phyloP scores from a whole-genome alignment of 2,888 invertebrate species.

The Molorchus minor region DNA sequence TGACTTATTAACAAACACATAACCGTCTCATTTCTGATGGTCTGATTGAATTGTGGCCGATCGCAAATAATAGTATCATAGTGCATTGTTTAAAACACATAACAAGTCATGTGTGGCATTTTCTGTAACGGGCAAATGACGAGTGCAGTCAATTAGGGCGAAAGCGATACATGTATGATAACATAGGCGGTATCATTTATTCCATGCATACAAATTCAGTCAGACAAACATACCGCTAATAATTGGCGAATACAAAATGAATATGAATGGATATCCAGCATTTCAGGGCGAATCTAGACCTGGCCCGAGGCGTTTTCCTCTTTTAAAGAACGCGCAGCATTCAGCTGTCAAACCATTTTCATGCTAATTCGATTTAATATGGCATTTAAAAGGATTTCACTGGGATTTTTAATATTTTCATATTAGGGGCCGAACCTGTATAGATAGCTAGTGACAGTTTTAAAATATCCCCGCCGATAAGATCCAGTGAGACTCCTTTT shows the following conservation, averaged over 20 bases:
- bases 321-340: conserved; percentile 54
- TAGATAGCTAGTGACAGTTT: conserved; percentile 50
- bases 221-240: conserved; percentile 61
- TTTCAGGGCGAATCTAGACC: conserved; percentile 50
- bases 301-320: conserved; percentile 51
- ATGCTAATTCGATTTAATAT: conserved; percentile 62
- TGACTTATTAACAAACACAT: background rate
- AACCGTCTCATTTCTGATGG: background rate
- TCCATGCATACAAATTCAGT: conserved; percentile 63
- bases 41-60: conserved; percentile 7
- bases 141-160: conserved; percentile 55
- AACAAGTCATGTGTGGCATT: conserved; percentile 12
- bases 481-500: conserved; percentile 41
- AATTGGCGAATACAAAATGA: conserved; percentile 56
- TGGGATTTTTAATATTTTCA: conserved; percentile 62
- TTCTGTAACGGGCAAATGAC: conserved; percentile 39
- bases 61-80: conserved; percentile 4
- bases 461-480: conserved; percentile 55
- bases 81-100: conserved; percentile 7
- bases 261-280: conserved; percentile 48
- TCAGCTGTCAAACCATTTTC: conserved; percentile 63
- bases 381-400: conserved; percentile 60
- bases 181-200: conserved; percentile 59
- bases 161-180: conserved; percentile 54
- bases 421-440: conserved; percentile 51